phyloP scores from a whole-genome alignment of 2,113 vertebrate species.

The Peromyscus californicus region DNA sequence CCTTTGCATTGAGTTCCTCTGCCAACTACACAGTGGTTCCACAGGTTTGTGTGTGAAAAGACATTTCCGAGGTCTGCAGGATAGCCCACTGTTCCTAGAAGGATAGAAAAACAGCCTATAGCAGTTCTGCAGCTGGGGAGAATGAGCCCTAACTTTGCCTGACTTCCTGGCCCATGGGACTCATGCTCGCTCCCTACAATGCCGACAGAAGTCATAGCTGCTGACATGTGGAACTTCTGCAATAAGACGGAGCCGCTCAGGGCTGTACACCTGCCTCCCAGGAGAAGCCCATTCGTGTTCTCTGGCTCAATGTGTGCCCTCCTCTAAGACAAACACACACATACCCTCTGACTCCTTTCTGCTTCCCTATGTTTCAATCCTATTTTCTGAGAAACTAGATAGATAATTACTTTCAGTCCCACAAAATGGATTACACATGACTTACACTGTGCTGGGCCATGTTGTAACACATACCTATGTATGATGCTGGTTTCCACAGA shows the following conservation, averaged over 20 bases:
- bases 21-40: neutral
- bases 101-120: neutral
- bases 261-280: too few species aligned
- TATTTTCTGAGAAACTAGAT: neutral
- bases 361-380: neutral
- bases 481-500: neutral
- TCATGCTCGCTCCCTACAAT: neutral
- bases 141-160: neutral
- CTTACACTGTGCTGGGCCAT: neutral
- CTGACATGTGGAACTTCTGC: accelerated
- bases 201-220: neutral
- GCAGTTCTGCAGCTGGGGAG: neutral
- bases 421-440: neutral
- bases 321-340: neutral
- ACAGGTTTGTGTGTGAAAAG: neutral
- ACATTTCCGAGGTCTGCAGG: neutral
- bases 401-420: neutral
- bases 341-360: neutral
- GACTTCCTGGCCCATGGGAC: neutral
- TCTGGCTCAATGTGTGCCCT: neutral
- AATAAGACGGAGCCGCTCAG: accelerated
- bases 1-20: neutral
- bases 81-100: neutral
- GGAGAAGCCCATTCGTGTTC: neutral
- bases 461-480: accelerated